These are phyloP conservation scores for Hapalemur alaotrensis DNA, from an alignment of 2,797 vertebrate genomes.

Conservation along the genomic window DNA sequence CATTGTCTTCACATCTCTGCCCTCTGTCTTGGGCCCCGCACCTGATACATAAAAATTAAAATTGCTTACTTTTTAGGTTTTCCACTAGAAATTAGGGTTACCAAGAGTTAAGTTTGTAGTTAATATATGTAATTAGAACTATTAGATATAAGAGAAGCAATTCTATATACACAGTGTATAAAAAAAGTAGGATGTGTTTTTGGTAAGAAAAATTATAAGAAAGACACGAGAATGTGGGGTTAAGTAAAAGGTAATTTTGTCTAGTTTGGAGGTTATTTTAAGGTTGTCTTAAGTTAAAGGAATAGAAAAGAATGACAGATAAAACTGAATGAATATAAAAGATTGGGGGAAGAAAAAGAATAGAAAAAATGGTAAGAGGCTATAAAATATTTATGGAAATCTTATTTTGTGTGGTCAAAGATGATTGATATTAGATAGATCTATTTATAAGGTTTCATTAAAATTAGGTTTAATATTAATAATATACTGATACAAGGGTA, in stretches of 20 bases:
- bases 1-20: background rate
- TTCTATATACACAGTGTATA: background rate
- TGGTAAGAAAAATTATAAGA: background rate
- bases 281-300: background rate
- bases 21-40: background rate
- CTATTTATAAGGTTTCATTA: background rate
- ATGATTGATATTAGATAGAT: background rate
- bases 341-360: background rate
- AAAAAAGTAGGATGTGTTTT: background rate
- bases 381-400: background rate
- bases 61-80: background rate
- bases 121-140: background rate
- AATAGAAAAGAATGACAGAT: background rate
- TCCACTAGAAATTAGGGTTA: background rate
- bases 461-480: background rate
- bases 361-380: background rate
- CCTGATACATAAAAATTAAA: background rate
- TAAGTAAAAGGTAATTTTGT: background rate
- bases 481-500: background rate
- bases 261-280: background rate
- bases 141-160: background rate
- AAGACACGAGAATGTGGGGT: background rate
- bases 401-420: background rate
- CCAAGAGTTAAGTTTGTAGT: background rate
- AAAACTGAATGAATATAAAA: background rate